Conservation (phyloP, 2,113 vertebrate genomes). For the Donacobius atricapilla region DNA sequence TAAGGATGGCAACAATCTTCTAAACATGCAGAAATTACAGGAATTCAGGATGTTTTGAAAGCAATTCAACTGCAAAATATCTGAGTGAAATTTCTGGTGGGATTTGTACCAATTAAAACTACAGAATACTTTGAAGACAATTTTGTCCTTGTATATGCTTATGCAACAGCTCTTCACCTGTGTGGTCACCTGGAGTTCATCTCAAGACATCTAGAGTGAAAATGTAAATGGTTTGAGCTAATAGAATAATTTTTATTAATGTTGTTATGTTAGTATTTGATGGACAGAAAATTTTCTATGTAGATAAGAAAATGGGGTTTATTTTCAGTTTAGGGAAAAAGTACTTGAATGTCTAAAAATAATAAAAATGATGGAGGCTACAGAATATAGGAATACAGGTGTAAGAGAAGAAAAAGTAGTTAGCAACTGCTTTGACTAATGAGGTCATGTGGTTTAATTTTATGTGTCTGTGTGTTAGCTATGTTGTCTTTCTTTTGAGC, state of each 20-base stretch:
- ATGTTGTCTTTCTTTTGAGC: conserved; percentile 8
- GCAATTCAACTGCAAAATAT: not conserved
- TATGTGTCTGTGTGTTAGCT: not conserved
- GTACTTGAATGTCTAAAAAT: not conserved
- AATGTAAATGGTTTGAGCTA: not conserved
- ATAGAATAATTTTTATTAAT: not conserved
- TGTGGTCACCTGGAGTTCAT: not conserved
- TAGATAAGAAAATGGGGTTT: not conserved
- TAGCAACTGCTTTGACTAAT: conserved; percentile 33
- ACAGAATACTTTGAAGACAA: not conserved
- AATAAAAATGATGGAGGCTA: not conserved
- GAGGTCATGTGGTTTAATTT: not conserved
- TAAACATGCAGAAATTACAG: not conserved
- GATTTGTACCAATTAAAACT: not conserved
- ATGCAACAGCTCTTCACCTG: not conserved
- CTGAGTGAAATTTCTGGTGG: not conserved
- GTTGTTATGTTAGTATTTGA: not conserved
- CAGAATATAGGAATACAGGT: not conserved
- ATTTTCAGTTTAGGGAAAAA: not conserved
- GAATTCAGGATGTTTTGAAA: conserved; percentile 27
- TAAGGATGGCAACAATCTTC: conserved; percentile 52
- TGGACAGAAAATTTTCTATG: not conserved
- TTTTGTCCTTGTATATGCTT: not conserved
- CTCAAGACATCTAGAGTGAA: not conserved
- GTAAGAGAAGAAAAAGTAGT: not conserved